Conservation (phyloP, 92 coral and sea anemone genomes). For the Porites rus region DNA sequence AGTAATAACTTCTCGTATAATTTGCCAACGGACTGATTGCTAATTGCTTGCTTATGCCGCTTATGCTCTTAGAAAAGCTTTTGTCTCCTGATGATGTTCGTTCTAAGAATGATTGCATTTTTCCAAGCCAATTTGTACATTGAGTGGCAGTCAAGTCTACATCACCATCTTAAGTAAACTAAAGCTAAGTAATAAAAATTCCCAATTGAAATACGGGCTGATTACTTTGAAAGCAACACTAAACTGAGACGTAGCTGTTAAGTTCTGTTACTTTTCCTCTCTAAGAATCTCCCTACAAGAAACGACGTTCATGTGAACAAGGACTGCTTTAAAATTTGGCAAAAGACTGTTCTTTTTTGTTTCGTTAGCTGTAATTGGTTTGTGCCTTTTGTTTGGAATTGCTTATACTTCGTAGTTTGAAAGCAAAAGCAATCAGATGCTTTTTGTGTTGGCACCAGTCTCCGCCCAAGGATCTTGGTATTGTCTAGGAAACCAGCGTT, state of each 20-base stretch:
- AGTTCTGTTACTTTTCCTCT: not conserved
- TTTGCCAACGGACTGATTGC: not conserved
- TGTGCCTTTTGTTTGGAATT: not conserved
- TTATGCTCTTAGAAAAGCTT: not conserved
- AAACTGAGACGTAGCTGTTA: no score
- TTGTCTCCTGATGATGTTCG: not conserved
- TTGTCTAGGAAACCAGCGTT: no score
- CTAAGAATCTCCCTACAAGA: not conserved
- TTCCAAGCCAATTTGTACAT: no score
- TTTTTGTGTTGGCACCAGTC: no score
- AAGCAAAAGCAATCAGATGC: no score
- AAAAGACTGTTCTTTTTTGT: not conserved
- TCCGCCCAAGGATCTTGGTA: no score
- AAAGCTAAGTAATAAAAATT: no score
- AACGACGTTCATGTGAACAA: not conserved
- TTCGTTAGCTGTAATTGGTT: no score
- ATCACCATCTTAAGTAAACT: not conserved
- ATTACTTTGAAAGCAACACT: not conserved
- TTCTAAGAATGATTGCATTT: not conserved
- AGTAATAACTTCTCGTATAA: not conserved
- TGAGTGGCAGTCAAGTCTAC: not conserved
- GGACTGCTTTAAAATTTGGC: not conserved
- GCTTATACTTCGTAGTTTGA: no score
- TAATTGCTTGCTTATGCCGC: no score
- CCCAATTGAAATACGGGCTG: not conserved